phyloP scores from a whole-genome alignment of 2,113 vertebrate genomes.

The Pardalotus punctatus region DNA sequence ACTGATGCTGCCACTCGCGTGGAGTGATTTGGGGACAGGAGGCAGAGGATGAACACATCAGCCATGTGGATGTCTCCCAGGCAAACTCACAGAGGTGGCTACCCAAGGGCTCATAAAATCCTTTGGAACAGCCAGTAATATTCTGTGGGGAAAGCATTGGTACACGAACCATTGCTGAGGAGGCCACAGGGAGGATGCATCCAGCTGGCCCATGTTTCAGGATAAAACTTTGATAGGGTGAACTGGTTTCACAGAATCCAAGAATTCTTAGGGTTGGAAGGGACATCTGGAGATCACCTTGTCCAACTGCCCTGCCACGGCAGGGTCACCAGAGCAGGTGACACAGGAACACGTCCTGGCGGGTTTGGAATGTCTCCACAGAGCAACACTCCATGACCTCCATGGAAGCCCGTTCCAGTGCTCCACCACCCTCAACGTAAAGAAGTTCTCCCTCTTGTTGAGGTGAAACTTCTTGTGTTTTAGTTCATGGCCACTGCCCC shows the following conservation, averaged over 20 bases:
- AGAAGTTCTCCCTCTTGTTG: not conserved
- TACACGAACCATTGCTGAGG: not conserved
- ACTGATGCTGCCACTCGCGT: accelerated
- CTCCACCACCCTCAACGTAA: not conserved
- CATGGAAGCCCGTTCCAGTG: not conserved
- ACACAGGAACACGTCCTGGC: not conserved
- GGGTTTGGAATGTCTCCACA: not conserved
- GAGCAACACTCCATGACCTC: not conserved
- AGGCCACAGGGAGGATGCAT: not conserved
- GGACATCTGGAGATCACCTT: not conserved
- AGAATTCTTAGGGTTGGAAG: not conserved
- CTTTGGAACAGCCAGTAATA: not conserved
- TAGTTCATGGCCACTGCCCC: not conserved
- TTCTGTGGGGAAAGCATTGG: not conserved
- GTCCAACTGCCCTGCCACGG: not conserved
- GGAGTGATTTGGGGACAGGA: not conserved
- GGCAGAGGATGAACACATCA: not conserved
- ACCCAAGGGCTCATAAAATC: not conserved
- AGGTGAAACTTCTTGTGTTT: not conserved
- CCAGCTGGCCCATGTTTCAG: not conserved
- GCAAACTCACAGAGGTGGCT: not conserved
- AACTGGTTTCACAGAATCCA: not conserved
- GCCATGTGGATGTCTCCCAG: accelerated
- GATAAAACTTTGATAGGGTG: not conserved
- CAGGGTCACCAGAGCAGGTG: not conserved